Base-by-base conservation (phyloP, 2,797 vertebrate genomes). In the Allobates femoralis region DNA sequence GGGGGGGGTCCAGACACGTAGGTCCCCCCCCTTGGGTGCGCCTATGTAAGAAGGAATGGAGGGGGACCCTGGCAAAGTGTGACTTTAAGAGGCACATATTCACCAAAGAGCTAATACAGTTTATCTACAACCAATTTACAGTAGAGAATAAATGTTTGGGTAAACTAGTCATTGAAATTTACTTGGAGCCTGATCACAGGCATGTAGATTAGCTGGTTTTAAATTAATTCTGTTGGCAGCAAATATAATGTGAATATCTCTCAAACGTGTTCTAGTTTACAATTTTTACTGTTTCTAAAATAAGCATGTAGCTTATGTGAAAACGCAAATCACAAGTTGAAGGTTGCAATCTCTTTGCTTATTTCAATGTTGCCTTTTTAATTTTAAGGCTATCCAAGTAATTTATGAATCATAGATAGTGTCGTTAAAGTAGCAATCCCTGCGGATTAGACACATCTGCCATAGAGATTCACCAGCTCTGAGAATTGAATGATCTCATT, bases 291-390 rank as follows among this genome's bases (percentile, higher is more conserved):
- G 81, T 75, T 58, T 26, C 37, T 60, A 67, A 81, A 55, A 19
- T 75, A 77, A 77, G 77, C 80, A 71, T 74, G 73, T 74, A 26
- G 55, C 67, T 86, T 26, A 86, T 80, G 51, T 34, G 19, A 55
- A 71, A 66, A 79, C 77, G 79, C 41, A 85, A 85, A 85, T 79
- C 84, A 46, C 51, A 78, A 30, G 64, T 71, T 67, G 84, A 85
- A 85, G 66, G 69, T 78, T 85, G 64, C 84, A 71, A 79, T 58
- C 64, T 85, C 76, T 85, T 71, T 67, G 62, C 18, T 34, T 26
- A 60, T 74, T 86, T 86, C 62, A 71, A 50, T 85, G 66, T n/a
- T 23, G 66, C 67, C 23, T 79, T 55, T 69, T 79, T 46, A 67
- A n/a, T 71, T 85, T 79, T 79, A 79, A 79, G 76, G 78, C 64